Evolutionary conservation across 2,888 invertebrate species (phyloP), one percentile per base, ranked within the genome.

Genomic region (Labia minor): DNA sequence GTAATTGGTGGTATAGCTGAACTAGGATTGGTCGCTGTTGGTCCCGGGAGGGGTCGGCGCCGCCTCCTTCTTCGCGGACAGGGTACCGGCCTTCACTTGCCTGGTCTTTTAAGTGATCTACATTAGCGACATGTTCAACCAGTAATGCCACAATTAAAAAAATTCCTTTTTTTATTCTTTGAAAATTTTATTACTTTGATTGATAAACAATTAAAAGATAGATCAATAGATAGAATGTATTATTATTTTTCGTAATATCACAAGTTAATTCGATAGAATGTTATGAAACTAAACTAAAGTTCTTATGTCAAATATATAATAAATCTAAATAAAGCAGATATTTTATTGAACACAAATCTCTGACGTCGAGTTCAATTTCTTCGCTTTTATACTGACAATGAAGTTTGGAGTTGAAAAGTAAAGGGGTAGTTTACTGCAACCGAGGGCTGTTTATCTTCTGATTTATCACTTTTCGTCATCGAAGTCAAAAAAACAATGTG

Each of bases 1-100:
- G 90, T 90, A 90, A 90, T 90, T 90, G 90, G 90, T 77, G 77
- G 75, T 77, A 73, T 73, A 73, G 67, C 18, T 33, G 21, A 61
- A 62, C 61, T 61, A n/a, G 18, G 19, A 19, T 37, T 19, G 37
- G 19, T 10, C 26, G 64, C 21, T 26, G 18, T 18, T 2, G 6
- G 20, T 16, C 61, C 19, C 21, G 21, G 16, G n/a, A n/a, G 21
- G 21, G 61, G 61, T 61, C 65, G 37, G 21, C 19, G 19, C 61
- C 20, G 63, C 20, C 19, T 19, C 21, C 49, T 49, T 61, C 20
- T 66, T 61, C 11, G 66, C 37, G 65, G 67, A 61, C 26, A n/a
- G 19, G 37, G n/a, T 33, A 18, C 63, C 37, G 18, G 16, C 14
- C 37, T 14, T 49, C 61, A n/a, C 20, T 20, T 20, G 61, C 67